A percentile compares a stretch with the other conserved stretches of the same genome.
phyloP scores from a whole-genome alignment of 2,888 invertebrate species.

The Lasioglossum zephyrum region DNA sequence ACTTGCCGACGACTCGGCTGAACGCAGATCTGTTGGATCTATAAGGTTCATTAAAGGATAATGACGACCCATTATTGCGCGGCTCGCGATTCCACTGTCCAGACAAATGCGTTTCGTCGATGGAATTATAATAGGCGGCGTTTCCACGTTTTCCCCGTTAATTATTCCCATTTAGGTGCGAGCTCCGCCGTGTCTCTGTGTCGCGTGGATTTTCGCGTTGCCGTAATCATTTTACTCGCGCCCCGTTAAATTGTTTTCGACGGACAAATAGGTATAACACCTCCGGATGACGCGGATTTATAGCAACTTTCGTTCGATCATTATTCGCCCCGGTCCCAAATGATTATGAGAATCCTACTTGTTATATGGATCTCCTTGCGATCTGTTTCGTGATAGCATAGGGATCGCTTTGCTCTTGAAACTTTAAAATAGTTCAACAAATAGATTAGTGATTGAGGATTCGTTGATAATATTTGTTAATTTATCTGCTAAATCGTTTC shows the following conservation, averaged over 20 bases:
- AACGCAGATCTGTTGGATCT: conserved; percentile 11
- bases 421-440: too few species aligned
- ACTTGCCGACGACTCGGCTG: conserved; percentile 20
- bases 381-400: background rate
- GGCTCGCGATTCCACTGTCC: background rate
- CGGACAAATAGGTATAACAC: conserved; percentile 28
- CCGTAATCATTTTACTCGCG: conserved; percentile 53
- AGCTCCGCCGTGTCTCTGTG: background rate
- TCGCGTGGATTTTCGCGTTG: conserved; percentile 6
- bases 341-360: background rate
- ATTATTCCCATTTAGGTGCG: conserved; percentile 43
- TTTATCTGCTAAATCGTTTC: too few species aligned
- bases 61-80: conserved; percentile 39
- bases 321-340: background rate
- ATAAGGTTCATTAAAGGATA: conserved; percentile 48
- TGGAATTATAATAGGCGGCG: conserved; percentile 39
- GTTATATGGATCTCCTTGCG: background rate
- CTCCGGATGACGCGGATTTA: conserved; percentile 17
- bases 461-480: too few species aligned
- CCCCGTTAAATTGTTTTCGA: conserved; percentile 46
- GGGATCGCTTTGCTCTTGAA: too few species aligned
- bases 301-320: conserved; percentile 16
- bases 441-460: too few species aligned
- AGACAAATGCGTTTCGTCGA: conserved; percentile 28
- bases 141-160: conserved; percentile 42